Evolutionary conservation across 2,797 vertebrate genomes (phyloP), one percentile per base, ranked within the genome.

Genomic region (Hemibagrus guttatus): DNA sequence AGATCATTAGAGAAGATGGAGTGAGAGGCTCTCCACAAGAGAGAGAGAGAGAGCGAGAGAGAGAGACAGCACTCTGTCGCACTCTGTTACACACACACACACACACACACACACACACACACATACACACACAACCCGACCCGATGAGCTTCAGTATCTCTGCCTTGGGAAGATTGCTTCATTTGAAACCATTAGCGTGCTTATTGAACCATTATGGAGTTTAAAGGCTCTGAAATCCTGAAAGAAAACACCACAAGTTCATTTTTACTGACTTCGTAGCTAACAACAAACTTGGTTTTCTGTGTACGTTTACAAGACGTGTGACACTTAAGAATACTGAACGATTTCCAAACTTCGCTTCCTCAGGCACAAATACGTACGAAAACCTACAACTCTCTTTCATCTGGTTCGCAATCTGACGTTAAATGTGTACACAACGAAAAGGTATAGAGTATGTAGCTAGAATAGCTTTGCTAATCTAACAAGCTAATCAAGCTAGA

Each of bases 1-100:
- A 90, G 83, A 87, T 87, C 89, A 91, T 90, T 91, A 91, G 84
- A 80, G 81, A 82, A 87, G 84, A 87, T 83, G 85, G 87, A 74
- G 74, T 89, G 81, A 28, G 28, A 61, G 80, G 84, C 88, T 88
- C 69, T 90, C 90, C 88, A 90, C 11, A 56, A 85, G 54, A 84
- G 88, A 72, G 39, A 86, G 81, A 76, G 89, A 83, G 63, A 61
- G 35, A 39, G 35, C 1, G 35, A 39, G 35, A 90, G 88, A 8
- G 52, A 84, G 86, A 84, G 87, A 81, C 52, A 86, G 75, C 85
- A 85, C 71, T 86, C 46, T 72, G 58, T 80, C 17, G 49, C 61
- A 81, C n/a, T 63, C 39, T 63, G 78, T 56, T 19, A 3, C 56
- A 61, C 19, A 58, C 52, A n/a, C 49, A 42, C 76, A 61, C 71